phyloP scores from a whole-genome alignment of 1,140 invertebrate genomes.

The Hermatobates lingyangjiaoensis region DNA sequence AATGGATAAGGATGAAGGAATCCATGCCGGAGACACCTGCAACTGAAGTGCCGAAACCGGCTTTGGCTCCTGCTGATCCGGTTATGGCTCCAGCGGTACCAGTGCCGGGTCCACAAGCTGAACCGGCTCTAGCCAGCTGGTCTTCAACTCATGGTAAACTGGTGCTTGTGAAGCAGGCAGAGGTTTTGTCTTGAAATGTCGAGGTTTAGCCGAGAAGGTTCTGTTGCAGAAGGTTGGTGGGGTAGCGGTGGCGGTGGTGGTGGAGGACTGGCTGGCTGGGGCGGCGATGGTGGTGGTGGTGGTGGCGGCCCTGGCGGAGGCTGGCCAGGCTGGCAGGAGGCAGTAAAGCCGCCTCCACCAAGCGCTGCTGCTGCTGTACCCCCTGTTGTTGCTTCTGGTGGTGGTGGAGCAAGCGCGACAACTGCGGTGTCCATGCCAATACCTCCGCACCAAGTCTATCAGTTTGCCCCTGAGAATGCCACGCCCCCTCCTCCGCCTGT shows the following conservation, averaged over 20 bases:
- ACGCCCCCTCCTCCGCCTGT: neutral
- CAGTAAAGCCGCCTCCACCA: neutral
- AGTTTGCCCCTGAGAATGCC: too few species aligned
- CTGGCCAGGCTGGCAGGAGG: neutral
- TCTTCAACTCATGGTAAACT: neutral
- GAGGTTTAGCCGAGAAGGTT: neutral
- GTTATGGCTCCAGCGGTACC: conserved; percentile 19
- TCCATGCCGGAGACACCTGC: conserved; percentile 30
- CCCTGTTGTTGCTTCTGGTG: neutral
- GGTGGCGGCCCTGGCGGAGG: neutral
- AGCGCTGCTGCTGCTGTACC: neutral
- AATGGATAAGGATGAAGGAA: conserved; percentile 95
- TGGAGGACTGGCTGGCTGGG: too few species aligned
- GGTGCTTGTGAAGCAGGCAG: too few species aligned
- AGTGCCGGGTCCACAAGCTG: conserved; percentile 17
- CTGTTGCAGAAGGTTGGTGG: conserved; percentile 4
- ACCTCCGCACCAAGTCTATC: too few species aligned
- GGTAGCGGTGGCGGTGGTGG: too few species aligned
- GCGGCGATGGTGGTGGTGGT: too few species aligned
- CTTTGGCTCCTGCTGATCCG: conserved; percentile 46
- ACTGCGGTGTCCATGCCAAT: too few species aligned
- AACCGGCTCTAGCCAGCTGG: conserved; percentile 12
- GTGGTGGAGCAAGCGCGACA: too few species aligned
- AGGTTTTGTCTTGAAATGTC: too few species aligned
- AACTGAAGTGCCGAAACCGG: conserved; percentile 70